Conservation (phyloP, 2,113 vertebrate genomes). For the Salvator merianae region DNA sequence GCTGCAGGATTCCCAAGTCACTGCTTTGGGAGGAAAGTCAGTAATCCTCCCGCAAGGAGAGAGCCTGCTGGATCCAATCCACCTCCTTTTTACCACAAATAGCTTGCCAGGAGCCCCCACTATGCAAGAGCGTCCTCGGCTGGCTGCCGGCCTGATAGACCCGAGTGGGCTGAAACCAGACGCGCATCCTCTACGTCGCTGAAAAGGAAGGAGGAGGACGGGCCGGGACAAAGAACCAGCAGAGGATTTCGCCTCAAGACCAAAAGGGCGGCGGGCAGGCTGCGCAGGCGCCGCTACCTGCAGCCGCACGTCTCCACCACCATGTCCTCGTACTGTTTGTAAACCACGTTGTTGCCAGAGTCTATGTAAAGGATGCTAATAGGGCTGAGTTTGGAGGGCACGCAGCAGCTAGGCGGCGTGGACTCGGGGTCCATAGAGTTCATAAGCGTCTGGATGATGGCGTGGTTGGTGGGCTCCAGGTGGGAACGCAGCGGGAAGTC, state of each 20-base stretch:
- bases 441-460: conserved; percentile 90
- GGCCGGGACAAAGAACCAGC: no score
- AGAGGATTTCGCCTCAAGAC: background rate
- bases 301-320: conserved; percentile 89
- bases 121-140: background rate
- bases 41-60: background rate
- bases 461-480: conserved; percentile 88
- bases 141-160: background rate
- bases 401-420: conserved; percentile 87
- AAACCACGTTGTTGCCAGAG: conserved; percentile 88
- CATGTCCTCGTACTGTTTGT: conserved; percentile 93
- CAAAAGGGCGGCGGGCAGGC: background rate
- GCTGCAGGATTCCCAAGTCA: background rate
- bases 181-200: no score
- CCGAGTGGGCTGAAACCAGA: background rate
- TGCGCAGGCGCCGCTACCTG: conserved; percentile 79
- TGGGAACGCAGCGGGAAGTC: conserved; percentile 89
- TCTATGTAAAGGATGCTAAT: conserved; percentile 92
- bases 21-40: background rate
- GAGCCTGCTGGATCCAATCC: background rate
- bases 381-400: conserved; percentile 87
- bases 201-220: no score
- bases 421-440: conserved; percentile 89
- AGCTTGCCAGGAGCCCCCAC: background rate
- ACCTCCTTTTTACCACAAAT: background rate